Conservation (phyloP, 2,888 invertebrate species). For the Lagria hirta region DNA sequence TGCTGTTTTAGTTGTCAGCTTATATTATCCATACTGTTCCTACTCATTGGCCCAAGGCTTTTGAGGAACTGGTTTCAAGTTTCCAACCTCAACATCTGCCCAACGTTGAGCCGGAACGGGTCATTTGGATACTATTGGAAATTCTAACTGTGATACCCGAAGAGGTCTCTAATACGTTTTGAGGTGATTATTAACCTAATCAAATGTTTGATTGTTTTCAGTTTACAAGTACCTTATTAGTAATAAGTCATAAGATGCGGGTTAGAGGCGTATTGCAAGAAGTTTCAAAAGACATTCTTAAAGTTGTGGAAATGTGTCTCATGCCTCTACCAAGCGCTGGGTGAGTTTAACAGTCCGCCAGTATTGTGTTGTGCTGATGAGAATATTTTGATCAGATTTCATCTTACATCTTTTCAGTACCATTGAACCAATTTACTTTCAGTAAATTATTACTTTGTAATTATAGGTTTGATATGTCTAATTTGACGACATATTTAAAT, state of each 20-base stretch:
- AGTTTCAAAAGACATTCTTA: constrained; percentile 53
- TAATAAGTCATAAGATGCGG: constrained; percentile 50
- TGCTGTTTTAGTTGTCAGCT: constrained; percentile 72
- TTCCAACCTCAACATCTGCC: constrained; percentile 59
- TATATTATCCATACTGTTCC: constrained; percentile 72
- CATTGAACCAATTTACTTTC: not conserved
- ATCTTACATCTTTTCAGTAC: constrained; percentile 7
- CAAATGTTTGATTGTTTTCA: constrained; percentile 27
- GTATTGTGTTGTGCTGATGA: no score
- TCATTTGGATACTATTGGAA: constrained; percentile 73
- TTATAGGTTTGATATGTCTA: constrained; percentile 51
- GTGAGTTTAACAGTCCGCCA: constrained; percentile 39
- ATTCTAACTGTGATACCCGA: constrained; percentile 84
- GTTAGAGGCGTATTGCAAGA: constrained; percentile 52
- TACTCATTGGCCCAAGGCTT: constrained; percentile 63
- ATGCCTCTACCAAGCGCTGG: constrained; percentile 47
- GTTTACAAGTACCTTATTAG: constrained; percentile 55
- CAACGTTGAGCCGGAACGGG: constrained; percentile 62
- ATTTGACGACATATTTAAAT: constrained; percentile 58
- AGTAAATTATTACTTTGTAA: constrained; percentile 2
- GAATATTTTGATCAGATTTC: no score
- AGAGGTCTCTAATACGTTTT: constrained; percentile 69
- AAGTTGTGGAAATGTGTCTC: constrained; percentile 53
- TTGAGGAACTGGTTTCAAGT: constrained; percentile 69
- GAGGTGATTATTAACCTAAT: not conserved